Evolutionary conservation across 2,888 invertebrate genomes (phyloP), one percentile per base, ranked within the genome.

Genomic region (Latrodectus hesperus): DNA sequence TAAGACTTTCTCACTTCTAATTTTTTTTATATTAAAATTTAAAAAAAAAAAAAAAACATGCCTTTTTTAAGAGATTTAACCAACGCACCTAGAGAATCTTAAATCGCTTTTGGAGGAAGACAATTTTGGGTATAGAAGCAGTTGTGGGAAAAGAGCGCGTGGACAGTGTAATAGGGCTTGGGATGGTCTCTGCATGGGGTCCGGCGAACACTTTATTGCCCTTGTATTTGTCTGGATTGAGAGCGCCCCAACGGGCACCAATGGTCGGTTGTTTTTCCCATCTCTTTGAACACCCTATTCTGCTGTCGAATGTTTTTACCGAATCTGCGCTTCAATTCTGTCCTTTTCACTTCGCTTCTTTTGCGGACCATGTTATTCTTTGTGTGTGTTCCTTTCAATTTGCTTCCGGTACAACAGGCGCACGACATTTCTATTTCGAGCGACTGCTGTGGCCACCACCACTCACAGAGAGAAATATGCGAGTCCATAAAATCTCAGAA

Each of bases 201-300:
- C 67, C 70, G 49, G 65, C 72, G 55, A 81, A 67, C 79, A 79
- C 74, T 85, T 80, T 55, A 78, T 72, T 81, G 72, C 81, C 85
- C 71, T 38, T 75, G 68, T 76, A 51, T 79, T 84, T 60, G 74
- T 84, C 84, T 78, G 72, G 72, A 74, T 72, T 52, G 76, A 38
- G 75, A 75, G 75, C 71, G 86, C 75, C 81, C 81, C 72, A 73
- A 49, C 76, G 75, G 65, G 16, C 73, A 49, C 67, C 73, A 84
- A 84, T 78, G 78, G 53, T 52, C 65, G 71, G 75, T 80, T 80
- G 73, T 81, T 81, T 87, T 77, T 71, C 77, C 76, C 64, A 73
- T 65, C 75, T 52, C 60, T 79, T 79, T 65, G 26, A 73, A 49
- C 53, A 22, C 17, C 52, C 16, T 14, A 17, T 52, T 55, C 55